Base-by-base conservation (phyloP, 2,113 vertebrate species). In the Oncorhynchus kisutch region DNA sequence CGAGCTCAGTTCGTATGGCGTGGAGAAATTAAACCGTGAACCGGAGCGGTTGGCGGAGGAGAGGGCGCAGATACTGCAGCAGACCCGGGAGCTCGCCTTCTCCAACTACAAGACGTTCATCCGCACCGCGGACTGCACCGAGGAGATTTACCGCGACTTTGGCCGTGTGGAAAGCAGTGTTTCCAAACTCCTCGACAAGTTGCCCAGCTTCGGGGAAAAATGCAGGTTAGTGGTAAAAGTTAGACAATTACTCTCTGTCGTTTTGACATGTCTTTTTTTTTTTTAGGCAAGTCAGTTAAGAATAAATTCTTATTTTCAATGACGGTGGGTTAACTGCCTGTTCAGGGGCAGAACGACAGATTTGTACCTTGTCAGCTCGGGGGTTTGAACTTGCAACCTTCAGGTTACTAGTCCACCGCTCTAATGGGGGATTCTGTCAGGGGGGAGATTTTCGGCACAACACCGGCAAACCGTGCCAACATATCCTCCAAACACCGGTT, bases 41-140 rank as follows among this genome's bases (percentile, higher is more conserved):
- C 96, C 96, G 14, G 96, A 95, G 90, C 93, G 97, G 25, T 80
- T 99, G 89, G 90, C 93, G 1, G 96, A 97, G 83, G 97, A 98
- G 85, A 90, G 96, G 84, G 94, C 90, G 14, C 95, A 94, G 88
- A 94, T 96, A 78, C 93, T 96, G 65, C 94, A 95, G 82, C 97
- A 96, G 89, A 98, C 97, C 70, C 95, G 96, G 4, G 95, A 96
- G 67, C 78, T 99, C 83, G 97, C 97, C 68, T 98, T 97, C 91
- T 94, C 94, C 84, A 96, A 99, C 92, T 98, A 99, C 90, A 97
- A 97, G 86, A 97, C 96, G 49, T 99, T 99, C 90, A 98, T 99
- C 85, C 95, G 96, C 57, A 97, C 96, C 18, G 97, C 97, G 0
- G 95, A 97, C 88, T 99, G 97, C 93, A 98, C 97, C 18, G 84